Conservation (phyloP, 2,888 invertebrate species). For the Agrochola lychnidis region DNA sequence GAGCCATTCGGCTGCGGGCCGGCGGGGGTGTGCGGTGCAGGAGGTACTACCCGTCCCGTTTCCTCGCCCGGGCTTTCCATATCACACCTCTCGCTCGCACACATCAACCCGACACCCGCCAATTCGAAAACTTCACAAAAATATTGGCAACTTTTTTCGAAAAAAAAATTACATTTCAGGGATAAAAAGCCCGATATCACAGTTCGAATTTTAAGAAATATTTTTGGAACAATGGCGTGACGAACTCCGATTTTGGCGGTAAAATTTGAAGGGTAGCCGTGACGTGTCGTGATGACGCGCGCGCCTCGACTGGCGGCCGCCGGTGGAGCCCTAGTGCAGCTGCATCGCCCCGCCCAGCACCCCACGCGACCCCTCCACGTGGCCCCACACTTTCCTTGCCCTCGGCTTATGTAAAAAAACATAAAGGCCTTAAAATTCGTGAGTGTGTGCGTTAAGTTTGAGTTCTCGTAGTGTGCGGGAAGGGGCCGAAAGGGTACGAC, state of each 20-base stretch:
- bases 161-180: constrained; percentile 58
- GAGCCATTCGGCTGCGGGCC: constrained; percentile 88
- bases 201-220: constrained; percentile 49
- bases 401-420: constrained; percentile 84
- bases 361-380: constrained; percentile 85
- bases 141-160: constrained; percentile 65
- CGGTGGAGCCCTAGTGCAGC: constrained; percentile 85
- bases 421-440: constrained; percentile 67
- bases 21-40: constrained; percentile 85
- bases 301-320: constrained; percentile 84
- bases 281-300: constrained; percentile 83
- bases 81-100: constrained; percentile 86
- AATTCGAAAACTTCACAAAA: constrained; percentile 84
- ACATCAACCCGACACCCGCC: constrained; percentile 87
- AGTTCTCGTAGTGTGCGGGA: constrained; percentile 71
- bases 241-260: constrained; percentile 71
- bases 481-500: constrained; percentile 77
- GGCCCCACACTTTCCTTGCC: constrained; percentile 85
- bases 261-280: constrained; percentile 74
- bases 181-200: constrained; percentile 52
- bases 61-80: constrained; percentile 89
- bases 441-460: constrained; percentile 70
- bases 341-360: constrained; percentile 88
- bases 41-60: constrained; percentile 84
- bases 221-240: constrained; percentile 52